Evolutionary conservation across 2,113 vertebrate genomes (phyloP).

Genomic region (Neodon shergylaensis): DNA sequence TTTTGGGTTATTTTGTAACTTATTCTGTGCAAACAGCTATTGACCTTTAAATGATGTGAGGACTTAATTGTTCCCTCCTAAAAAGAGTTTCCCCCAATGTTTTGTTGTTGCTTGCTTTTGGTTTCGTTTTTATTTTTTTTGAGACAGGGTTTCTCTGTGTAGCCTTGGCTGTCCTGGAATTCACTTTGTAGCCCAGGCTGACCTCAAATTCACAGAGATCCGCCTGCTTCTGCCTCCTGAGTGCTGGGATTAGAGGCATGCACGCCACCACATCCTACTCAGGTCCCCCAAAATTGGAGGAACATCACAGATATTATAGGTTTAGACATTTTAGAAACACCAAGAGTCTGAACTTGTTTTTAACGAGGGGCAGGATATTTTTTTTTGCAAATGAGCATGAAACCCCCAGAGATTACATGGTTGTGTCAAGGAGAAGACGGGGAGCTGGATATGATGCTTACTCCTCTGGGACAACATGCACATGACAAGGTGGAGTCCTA

Average conservation of each 20-base stretch:
- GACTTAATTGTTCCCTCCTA: not conserved
- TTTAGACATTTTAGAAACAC: not conserved
- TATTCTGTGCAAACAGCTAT: not conserved
- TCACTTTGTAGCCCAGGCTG: not conserved
- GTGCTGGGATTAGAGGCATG: not conserved
- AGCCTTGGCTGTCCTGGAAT: not conserved
- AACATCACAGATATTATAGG: not conserved
- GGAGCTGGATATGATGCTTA: not conserved
- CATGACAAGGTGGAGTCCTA: not conserved
- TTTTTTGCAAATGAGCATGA: not conserved
- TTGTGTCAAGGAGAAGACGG: not conserved
- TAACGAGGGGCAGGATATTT: not conserved
- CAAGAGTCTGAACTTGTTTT: not conserved
- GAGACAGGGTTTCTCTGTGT: not conserved
- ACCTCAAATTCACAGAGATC: not conserved
- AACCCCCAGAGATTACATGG: not conserved
- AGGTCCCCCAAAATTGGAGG: not conserved
- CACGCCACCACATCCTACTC: not conserved
- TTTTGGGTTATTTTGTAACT: not conserved
- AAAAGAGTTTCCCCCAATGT: not conserved
- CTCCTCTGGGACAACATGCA: not conserved
- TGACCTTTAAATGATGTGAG: not conserved
- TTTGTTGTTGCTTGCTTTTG: not conserved
- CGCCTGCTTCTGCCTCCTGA: not conserved
- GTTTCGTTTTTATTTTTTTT: not conserved